These are phyloP conservation scores for Colostygia pectinataria DNA, from an alignment of 2,888 invertebrate genomes.

Conservation along the genomic window DNA sequence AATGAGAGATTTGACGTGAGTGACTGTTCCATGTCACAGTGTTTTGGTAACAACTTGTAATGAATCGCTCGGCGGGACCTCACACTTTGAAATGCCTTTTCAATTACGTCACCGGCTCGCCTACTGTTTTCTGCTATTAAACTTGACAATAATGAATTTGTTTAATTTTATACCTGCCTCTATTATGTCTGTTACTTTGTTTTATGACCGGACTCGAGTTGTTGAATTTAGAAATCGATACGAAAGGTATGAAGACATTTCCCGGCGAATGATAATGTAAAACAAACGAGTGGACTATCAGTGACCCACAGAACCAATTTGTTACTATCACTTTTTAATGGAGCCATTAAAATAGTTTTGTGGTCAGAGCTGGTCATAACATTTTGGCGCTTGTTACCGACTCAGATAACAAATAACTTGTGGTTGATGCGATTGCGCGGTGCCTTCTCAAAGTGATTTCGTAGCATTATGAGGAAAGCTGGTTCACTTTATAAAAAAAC, in stretches of 20 bases:
- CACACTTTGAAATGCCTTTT: slow-evolving; percentile 70
- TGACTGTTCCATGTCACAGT: slow-evolving; percentile 70
- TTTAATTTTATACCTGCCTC: slow-evolving; percentile 12
- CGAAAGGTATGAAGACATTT: slow-evolving; percentile 55
- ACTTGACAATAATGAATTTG: slow-evolving; percentile 20
- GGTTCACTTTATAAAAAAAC: not conserved
- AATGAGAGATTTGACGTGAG: slow-evolving; percentile 69
- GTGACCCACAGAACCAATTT: slow-evolving; percentile 64
- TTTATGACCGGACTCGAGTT: slow-evolving; percentile 17
- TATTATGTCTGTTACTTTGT: slow-evolving; percentile 10
- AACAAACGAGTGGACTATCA: slow-evolving; percentile 41
- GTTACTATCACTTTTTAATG: slow-evolving; percentile 79
- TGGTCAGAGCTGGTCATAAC: slow-evolving; percentile 65
- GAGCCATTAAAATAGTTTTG: slow-evolving; percentile 74
- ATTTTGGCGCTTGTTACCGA: slow-evolving; percentile 64
- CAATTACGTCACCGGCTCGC: slow-evolving; percentile 59
- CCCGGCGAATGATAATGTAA: slow-evolving; percentile 48
- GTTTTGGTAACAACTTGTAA: slow-evolving; percentile 78
- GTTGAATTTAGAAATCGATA: slow-evolving; percentile 38
- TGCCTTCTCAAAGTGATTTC: slow-evolving; percentile 38
- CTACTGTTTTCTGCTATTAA: slow-evolving; percentile 17
- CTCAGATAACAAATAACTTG: slow-evolving; percentile 66
- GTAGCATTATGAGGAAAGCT: not conserved
- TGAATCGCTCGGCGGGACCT: slow-evolving; percentile 69
- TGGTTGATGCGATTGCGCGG: slow-evolving; percentile 57